phyloP scores from a whole-genome alignment of 2,113 vertebrate genomes.

The Ammodytes marinus region DNA sequence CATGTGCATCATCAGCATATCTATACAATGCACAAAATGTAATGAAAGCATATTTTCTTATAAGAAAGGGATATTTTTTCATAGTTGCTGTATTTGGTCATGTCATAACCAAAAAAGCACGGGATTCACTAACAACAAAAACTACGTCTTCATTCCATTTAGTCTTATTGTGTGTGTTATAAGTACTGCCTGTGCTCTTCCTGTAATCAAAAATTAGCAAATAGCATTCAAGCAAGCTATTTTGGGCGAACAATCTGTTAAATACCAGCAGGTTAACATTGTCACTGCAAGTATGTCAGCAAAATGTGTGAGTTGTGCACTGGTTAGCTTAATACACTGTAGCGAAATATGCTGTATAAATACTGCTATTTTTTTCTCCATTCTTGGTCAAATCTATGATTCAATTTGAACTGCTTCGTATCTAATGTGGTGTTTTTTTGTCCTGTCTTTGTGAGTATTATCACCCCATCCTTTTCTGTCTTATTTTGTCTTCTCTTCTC shows the following conservation, averaged over 20 bases:
- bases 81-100: not conserved
- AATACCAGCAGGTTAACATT: too few species aligned
- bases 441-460: not conserved
- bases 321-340: not conserved
- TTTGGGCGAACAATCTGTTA: too few species aligned
- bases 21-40: not conserved
- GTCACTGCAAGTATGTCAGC: too few species aligned
- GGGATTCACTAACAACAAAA: too few species aligned
- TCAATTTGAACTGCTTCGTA: not conserved
- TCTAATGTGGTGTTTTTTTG: not conserved
- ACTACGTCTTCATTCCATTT: too few species aligned
- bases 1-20: not conserved
- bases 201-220: not conserved
- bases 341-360: not conserved
- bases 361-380: not conserved
- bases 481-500: constrained; percentile 18
- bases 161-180: not conserved
- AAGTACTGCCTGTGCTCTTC: not conserved
- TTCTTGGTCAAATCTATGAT: not conserved
- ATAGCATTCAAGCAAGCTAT: too few species aligned
- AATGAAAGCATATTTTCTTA: not conserved
- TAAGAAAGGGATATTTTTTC: not conserved
- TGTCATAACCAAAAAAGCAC: too few species aligned
- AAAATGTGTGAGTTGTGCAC: too few species aligned
- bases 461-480: not conserved